Evolutionary conservation across 1,140 invertebrate genomes (phyloP).

Genomic region (Phthorimaea operculella): DNA sequence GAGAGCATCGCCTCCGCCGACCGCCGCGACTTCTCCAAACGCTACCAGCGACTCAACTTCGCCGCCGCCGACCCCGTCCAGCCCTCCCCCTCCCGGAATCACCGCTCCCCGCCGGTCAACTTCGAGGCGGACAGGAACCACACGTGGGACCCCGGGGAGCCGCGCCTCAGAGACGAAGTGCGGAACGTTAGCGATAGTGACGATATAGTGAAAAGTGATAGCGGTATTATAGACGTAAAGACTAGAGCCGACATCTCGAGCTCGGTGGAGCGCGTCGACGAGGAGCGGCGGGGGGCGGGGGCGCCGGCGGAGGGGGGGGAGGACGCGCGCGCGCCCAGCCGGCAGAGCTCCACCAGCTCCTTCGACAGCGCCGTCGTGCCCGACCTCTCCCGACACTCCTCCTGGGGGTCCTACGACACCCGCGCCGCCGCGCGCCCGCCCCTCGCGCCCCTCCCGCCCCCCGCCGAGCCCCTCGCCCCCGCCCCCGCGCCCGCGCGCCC

Average conservation of each 20-base stretch:
- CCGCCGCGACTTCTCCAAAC: conserved; percentile 55
- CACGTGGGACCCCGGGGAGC: conserved; percentile 73
- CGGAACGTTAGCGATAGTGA: conserved; percentile 49
- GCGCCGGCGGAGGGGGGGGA: conserved; percentile 70
- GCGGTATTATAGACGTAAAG: conserved; percentile 61
- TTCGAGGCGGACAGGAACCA: conserved; percentile 68
- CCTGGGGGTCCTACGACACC: conserved; percentile 82
- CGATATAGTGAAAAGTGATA: conserved; percentile 67
- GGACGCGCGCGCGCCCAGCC: conserved; percentile 59
- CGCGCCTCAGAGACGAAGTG: conserved; percentile 30
- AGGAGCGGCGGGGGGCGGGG: conserved; percentile 66
- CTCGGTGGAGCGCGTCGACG: conserved; percentile 77
- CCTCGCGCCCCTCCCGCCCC: conserved; percentile 22
- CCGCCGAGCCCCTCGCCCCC: background rate
- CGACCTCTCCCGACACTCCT: conserved; percentile 81
- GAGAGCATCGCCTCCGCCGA: conserved; percentile 63
- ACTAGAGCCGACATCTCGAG: conserved; percentile 72
- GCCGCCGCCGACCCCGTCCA: conserved; percentile 9
- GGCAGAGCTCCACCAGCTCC: conserved; percentile 84
- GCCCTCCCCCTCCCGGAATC: conserved; percentile 31
- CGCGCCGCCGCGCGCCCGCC: conserved; percentile 48
- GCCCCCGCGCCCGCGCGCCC: conserved; percentile 13
- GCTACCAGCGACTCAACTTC: conserved; percentile 74
- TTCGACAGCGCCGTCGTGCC: conserved; percentile 80
- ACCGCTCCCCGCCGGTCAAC: conserved; percentile 33